Conservation (phyloP, 2,113 vertebrate genomes). For the Calcarius ornatus region DNA sequence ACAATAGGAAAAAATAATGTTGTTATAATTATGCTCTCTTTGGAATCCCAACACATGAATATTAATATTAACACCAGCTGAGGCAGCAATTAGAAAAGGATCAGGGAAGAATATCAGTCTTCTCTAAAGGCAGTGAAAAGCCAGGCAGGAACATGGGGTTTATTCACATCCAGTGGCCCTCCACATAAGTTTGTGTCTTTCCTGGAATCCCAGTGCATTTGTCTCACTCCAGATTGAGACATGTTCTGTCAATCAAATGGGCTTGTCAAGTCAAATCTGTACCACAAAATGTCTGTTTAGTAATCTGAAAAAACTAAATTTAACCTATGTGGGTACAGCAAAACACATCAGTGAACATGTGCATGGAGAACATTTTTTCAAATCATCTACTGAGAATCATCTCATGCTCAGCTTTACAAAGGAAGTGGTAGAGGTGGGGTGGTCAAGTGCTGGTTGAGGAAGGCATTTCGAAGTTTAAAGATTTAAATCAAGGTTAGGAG, state of each 20-base stretch:
- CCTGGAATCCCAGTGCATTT: neutral
- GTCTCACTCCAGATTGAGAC: neutral
- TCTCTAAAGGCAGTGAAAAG: neutral
- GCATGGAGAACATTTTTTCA: neutral
- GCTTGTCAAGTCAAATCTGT: neutral
- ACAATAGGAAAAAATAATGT: neutral
- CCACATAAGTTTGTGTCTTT: accelerated
- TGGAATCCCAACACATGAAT: neutral
- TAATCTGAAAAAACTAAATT: neutral
- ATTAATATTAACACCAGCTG: neutral
- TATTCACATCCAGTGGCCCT: neutral
- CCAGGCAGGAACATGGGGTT: neutral
- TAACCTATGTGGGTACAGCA: neutral
- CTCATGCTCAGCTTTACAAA: neutral
- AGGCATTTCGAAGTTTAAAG: neutral
- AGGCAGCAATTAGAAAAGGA: neutral
- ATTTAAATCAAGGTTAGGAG: neutral
- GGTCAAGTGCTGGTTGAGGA: neutral
- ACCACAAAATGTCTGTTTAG: neutral
- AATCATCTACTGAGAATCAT: neutral
- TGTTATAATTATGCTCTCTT: neutral
- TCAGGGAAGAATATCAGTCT: neutral
- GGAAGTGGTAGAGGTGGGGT: neutral
- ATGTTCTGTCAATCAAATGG: neutral
- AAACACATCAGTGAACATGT: neutral